Conservation (phyloP, 2,113 vertebrate genomes). For the Columba janthina region DNA sequence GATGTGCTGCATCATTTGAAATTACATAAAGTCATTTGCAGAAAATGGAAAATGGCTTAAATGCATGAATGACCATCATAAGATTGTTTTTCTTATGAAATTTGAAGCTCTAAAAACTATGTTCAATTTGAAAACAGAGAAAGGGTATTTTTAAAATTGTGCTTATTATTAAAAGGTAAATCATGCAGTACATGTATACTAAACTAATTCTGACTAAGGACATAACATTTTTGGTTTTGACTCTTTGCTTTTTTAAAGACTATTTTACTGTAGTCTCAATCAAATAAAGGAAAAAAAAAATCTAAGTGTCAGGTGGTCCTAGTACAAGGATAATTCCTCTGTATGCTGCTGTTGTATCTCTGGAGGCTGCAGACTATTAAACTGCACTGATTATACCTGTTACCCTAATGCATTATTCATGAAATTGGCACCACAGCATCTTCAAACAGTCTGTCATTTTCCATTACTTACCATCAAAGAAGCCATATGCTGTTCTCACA, state of each 20-base stretch:
- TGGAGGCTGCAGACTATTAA: constrained; percentile 77
- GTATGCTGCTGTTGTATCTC: constrained; percentile 57
- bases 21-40: not conserved
- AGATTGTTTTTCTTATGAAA: not conserved
- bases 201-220: not conserved
- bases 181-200: rapidly evolving
- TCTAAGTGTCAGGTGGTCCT: not conserved
- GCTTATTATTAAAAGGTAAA: not conserved
- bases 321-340: constrained; percentile 15
- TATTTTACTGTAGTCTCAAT: not conserved
- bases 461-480: constrained; percentile 83
- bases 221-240: not conserved
- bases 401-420: constrained; percentile 87
- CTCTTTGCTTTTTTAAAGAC: not conserved
- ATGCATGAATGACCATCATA: not conserved
- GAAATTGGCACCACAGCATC: constrained; percentile 72
- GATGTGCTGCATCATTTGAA: not conserved
- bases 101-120: not conserved
- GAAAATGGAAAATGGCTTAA: not conserved
- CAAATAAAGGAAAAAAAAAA: constrained; percentile 6
- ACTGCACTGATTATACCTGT: constrained; percentile 83
- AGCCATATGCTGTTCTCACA: constrained; percentile 76
- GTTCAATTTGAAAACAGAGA: not conserved
- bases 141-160: not conserved
- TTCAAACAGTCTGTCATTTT: constrained; percentile 86